These are phyloP conservation scores for Clarias macrocephalus DNA, from an alignment of 2,113 vertebrate genomes.

Conservation along the genomic window DNA sequence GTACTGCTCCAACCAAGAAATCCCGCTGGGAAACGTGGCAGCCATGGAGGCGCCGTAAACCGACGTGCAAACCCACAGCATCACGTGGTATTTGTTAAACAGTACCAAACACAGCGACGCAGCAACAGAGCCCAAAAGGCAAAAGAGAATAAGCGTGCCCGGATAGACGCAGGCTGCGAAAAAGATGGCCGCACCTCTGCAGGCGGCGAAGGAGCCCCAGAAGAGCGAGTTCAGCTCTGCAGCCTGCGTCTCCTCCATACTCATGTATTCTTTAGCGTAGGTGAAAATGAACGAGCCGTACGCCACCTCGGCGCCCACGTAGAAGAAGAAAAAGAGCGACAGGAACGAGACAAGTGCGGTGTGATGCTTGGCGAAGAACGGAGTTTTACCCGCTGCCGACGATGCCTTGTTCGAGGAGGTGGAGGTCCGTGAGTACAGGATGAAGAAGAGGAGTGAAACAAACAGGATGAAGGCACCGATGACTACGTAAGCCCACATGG, in stretches of 20 bases:
- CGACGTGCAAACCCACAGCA: constrained; percentile 78
- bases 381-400: constrained; percentile 51
- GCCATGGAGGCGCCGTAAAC: constrained; percentile 90
- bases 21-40: constrained; percentile 86
- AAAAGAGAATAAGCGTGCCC: constrained; percentile 83
- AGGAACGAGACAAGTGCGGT: constrained; percentile 76
- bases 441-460: constrained; percentile 75
- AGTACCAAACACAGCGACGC: constrained; percentile 79
- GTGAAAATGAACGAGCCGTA: constrained; percentile 90
- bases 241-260: constrained; percentile 73
- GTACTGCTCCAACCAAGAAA: constrained; percentile 95
- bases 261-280: constrained; percentile 72
- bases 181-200: constrained; percentile 82
- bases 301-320: constrained; percentile 88
- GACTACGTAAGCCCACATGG: constrained; percentile 83
- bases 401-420: constrained; percentile 59
- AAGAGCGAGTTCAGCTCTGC: constrained; percentile 87
- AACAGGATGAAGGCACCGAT: constrained; percentile 80
- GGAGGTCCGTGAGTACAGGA: constrained; percentile 69
- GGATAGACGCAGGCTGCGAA: constrained; percentile 80
- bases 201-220: constrained; percentile 84
- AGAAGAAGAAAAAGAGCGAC: constrained; percentile 87
- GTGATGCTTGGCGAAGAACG: constrained; percentile 76
- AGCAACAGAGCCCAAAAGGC: constrained; percentile 73
- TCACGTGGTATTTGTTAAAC: constrained; percentile 61